Base-by-base conservation (phyloP, 1,140 invertebrate genomes). In the Musca domestica region DNA sequence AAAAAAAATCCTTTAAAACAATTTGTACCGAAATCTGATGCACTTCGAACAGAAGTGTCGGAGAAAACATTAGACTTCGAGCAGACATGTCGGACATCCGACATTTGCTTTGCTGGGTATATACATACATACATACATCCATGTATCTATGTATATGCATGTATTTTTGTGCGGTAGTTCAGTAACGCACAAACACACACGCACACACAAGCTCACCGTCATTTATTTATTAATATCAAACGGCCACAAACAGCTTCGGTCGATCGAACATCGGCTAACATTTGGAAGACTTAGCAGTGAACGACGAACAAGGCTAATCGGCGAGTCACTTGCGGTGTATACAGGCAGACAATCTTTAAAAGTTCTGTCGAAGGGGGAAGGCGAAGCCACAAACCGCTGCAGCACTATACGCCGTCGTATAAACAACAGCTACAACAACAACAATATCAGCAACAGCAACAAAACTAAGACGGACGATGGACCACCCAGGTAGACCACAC, bases 401-500 rank as follows among this genome's bases (percentile, higher is more conserved):
- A 61, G 27, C 30, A 34, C 30, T 23, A 19, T 49, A 27, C 23
- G 23, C 20, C 19, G n/a, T 27, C 56, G 46, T 49, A 65, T 12
- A 41, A 41, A 12, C 4, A 5, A 41, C 34, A 41, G 10, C n/a
- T 6, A 34, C 61, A 41, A 23, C 61, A 64, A 1, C 61, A 64
- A 7, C 15, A 64, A 54, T 14, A 23, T 1, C 17, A 2, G 12
- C 61, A 64, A 19, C 34, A 47, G 22, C 48, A 49, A 65, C 64
- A 49, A 63, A 47, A 63, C 2, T 30, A 63, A 7, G 6, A 41
- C 4, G 47, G 17, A 65, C 19, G 9, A 17, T 65, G 64, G 56
- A 61, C 56, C 56, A 61, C 56, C 56, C 56, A 61, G 34, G 56
- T 34, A 34, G 56, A 41, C 56, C 56, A 61, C 56, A 61, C 56